Conservation (phyloP, 2,888 invertebrate genomes). For the Caenorhabditis drosophilae region DNA sequence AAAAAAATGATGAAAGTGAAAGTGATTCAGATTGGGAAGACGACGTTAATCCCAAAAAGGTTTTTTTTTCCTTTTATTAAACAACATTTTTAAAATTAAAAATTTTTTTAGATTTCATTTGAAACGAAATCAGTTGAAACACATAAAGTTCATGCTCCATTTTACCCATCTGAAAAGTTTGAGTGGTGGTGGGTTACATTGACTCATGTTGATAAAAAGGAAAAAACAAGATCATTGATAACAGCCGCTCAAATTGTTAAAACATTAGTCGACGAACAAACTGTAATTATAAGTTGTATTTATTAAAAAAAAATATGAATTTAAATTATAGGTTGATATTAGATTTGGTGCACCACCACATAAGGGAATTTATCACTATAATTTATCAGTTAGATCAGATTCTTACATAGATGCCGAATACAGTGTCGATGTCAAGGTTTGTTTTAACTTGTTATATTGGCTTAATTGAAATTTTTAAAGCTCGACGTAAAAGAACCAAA, state of each 20-base stretch:
- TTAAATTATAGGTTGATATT: constrained; percentile 76
- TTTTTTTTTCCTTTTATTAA: too few species aligned
- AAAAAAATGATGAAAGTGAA: constrained; percentile 24
- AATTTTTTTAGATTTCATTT: constrained; percentile 32
- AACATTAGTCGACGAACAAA: constrained; percentile 83
- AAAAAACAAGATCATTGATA: constrained; percentile 78
- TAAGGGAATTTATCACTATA: constrained; percentile 80
- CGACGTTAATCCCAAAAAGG: constrained; percentile 32
- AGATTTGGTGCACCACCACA: constrained; percentile 94
- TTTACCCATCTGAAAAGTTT: constrained; percentile 91
- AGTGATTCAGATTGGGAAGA: constrained; percentile 36
- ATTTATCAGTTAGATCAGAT: constrained; percentile 90
- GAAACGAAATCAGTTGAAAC: constrained; percentile 87
- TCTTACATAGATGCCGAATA: constrained; percentile 97
- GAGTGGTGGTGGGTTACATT: constrained; percentile 99
- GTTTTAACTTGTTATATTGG: constrained; percentile 16
- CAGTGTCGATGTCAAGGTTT: constrained; percentile 85
- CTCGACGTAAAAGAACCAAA: constrained; percentile 93
- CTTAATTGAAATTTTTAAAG: constrained; percentile 70
- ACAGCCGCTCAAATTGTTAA: constrained; percentile 93
- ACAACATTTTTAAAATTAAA: too few species aligned
- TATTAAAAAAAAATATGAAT: neutral
- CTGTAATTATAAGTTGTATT: constrained; percentile 39
- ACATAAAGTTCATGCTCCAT: constrained; percentile 95
- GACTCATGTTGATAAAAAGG: constrained; percentile 78